These are phyloP conservation scores for Trichacis sp. DNA, from an alignment of 2,888 invertebrate genomes.

Conservation along the genomic window DNA sequence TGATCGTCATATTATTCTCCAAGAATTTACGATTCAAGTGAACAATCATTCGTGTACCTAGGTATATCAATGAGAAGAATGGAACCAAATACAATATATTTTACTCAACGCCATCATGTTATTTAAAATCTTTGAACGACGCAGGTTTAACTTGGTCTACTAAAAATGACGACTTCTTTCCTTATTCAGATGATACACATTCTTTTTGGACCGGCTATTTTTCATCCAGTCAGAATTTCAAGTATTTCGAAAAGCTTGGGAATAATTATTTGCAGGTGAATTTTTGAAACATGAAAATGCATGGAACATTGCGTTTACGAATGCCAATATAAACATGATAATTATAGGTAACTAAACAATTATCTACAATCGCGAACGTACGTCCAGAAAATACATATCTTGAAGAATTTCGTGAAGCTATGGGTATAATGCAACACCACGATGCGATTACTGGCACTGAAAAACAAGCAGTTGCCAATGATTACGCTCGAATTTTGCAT, in stretches of 20 bases:
- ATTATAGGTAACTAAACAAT: constrained; percentile 79
- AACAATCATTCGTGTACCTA: constrained; percentile 1
- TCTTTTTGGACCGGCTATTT: too few species aligned
- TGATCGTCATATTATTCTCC: too few species aligned
- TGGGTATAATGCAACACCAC: constrained; percentile 93
- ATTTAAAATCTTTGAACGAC: too few species aligned
- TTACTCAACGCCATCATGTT: constrained; percentile 87
- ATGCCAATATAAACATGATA: too few species aligned
- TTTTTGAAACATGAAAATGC: too few species aligned
- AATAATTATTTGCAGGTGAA: constrained; percentile 77
- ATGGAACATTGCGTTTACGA: too few species aligned
- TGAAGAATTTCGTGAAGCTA: constrained; percentile 77
- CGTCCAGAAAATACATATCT: constrained; percentile 72
- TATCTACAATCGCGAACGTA: constrained; percentile 72
- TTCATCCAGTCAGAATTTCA: too few species aligned
- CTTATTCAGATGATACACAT: too few species aligned
- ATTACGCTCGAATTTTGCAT: constrained; percentile 84
- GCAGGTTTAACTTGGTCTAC: too few species aligned
- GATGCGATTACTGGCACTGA: constrained; percentile 92
- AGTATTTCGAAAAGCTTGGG: constrained; percentile 72
- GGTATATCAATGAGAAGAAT: constrained; percentile 5
- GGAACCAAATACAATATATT: constrained; percentile 74
- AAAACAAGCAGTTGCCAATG: constrained; percentile 87
- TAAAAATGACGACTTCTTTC: too few species aligned
- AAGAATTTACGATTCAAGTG: constrained; percentile 8